Percentiles rank a stretch among this genome's conserved stretches.
These are phyloP conservation scores for Molorchus minor DNA, from an alignment of 2,888 invertebrate genomes.

Conservation along the genomic window DNA sequence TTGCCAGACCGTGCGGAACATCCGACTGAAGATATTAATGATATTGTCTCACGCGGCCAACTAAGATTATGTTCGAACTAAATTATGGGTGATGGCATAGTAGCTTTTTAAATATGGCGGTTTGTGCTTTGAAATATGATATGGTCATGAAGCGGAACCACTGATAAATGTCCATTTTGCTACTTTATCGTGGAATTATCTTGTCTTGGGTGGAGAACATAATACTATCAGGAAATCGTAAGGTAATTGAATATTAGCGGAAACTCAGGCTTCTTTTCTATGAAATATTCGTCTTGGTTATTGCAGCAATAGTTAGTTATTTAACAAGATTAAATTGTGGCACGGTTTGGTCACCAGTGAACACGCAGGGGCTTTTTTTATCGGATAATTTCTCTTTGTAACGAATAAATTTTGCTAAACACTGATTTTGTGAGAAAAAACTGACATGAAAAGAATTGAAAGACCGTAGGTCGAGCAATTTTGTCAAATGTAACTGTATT, in stretches of 20 bases:
- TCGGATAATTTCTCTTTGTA: too few relatives aligned
- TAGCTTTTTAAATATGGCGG: slow-evolving; percentile 37
- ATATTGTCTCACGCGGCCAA: slow-evolving; percentile 40
- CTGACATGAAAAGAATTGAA: too few relatives aligned
- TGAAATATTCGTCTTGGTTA: slow-evolving; percentile 8
- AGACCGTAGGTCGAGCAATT: too few relatives aligned
- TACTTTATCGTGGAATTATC: slow-evolving; percentile 40
- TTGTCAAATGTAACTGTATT: too few relatives aligned
- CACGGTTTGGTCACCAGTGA: too few relatives aligned
- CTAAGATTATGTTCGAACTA: slow-evolving; percentile 36
- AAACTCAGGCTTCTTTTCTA: slow-evolving; percentile 7
- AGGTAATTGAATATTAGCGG: slow-evolving; percentile 19
- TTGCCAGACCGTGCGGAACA: slow-evolving; percentile 39
- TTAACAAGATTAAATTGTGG: too few relatives aligned
- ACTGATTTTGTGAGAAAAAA: too few relatives aligned
- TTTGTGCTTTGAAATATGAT: slow-evolving; percentile 36
- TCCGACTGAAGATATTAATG: slow-evolving; percentile 39
- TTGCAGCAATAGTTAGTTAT: slow-evolving; percentile 2
- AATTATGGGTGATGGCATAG: slow-evolving; percentile 35
- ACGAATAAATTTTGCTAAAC: too few relatives aligned
- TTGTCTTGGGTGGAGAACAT: slow-evolving; percentile 33
- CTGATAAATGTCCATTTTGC: slow-evolving; percentile 31
- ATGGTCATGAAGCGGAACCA: slow-evolving; percentile 39
- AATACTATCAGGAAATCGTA: slow-evolving; percentile 23
- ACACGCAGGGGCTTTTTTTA: too few relatives aligned